Evolutionary conservation across 1,140 invertebrate genomes (phyloP), one percentile per base, ranked within the genome.

Genomic region (Ceratosolen fusciceps): DNA sequence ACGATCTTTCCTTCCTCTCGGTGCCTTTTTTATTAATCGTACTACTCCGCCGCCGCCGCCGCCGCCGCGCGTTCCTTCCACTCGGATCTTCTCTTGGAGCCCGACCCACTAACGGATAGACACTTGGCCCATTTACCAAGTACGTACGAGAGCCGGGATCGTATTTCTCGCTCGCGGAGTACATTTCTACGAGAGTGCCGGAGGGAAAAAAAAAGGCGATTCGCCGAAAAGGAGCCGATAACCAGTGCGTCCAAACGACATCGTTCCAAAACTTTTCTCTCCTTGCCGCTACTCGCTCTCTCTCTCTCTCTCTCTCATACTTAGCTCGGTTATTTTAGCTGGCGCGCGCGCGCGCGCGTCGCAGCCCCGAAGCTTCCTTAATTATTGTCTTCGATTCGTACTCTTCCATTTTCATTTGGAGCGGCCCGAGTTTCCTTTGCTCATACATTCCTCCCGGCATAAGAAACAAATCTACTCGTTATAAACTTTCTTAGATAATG

Each of bases 101-200:
- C 2, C 31, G 19, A 65, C 31, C 34, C 47, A 52, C 47, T 71
- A 71, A 52, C 70, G 67, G 81, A 81, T 82, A 81, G 83, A 83
- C 79, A 80, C 72, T 62, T 84, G 83, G 80, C 82, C 83, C 73
- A 84, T 81, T 84, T 84, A 81, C 82, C 62, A 79, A 80, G 76
- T 81, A 65, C 58, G 78, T 81, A 84, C 75, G 77, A 73, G 62
- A 80, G 49, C 47, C 49, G 76, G 78, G 65, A 80, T 80, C 81
- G 56, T 81, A 77, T 82, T 82, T 83, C 82, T 83, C 19, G 60
- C 19, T 52, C 8, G n/a, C 39, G 21, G 24, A 29, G 37, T 47
- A 29, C 29, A 60, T 24, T 5, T 43, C 16, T 29, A 74, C 72
- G 43, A 14, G 3, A 34, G 8, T 19, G 12, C 3, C 67, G 21